Percentiles rank a stretch among this genome's conserved stretches.
Conservation (phyloP, 2,888 invertebrate genomes). For the Drosophila austrosaltans region DNA sequence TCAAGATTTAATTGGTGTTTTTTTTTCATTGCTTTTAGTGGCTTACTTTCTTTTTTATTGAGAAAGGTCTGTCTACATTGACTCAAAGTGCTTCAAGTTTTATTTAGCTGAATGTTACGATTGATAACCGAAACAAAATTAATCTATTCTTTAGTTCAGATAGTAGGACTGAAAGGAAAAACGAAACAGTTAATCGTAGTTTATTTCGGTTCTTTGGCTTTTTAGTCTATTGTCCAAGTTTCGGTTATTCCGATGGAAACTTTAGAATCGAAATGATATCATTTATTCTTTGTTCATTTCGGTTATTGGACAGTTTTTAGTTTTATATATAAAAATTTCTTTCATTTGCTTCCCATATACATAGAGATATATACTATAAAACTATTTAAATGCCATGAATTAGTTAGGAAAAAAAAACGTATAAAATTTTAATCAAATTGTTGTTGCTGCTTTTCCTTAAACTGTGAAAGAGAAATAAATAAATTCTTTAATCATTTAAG, state of each 20-base stretch:
- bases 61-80: constrained; percentile 5
- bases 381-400: constrained; percentile 5
- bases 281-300: no score
- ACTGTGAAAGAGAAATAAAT: neutral
- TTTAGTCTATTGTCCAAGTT: neutral
- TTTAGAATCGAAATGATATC: no score
- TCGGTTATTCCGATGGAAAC: no score
- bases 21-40: neutral
- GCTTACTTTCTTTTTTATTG: constrained; percentile 10
- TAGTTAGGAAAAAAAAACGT: neutral
- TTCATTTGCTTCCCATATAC: neutral
- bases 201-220: neutral
- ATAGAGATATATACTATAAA: neutral
- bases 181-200: neutral
- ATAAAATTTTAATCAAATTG: neutral
- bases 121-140: constrained; percentile 1
- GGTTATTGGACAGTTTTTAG: no score
- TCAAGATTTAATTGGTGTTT: neutral
- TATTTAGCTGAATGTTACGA: no score
- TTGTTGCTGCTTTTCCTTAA: neutral
- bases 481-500: constrained; percentile 7
- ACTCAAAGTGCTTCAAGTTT: no score
- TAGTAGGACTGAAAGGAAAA: neutral
- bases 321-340: neutral
- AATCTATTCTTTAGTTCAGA: neutral